Conservation (phyloP, 2,113 vertebrate species). For the human (Homo sapiens) region DNA sequence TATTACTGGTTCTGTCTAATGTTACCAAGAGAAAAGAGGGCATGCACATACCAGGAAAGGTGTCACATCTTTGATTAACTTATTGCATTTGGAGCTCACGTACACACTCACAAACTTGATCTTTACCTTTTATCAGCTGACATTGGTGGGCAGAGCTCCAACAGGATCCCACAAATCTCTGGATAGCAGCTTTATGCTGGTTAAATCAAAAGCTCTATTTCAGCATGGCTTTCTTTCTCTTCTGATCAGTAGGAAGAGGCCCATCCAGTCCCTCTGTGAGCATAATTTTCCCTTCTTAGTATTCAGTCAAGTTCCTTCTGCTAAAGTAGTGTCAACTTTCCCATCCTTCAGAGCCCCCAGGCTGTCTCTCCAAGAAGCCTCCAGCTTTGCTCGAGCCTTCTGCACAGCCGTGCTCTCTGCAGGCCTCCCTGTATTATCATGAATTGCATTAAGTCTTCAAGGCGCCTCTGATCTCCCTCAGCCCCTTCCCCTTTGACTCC, state of each 20-base stretch:
- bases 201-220: background rate
- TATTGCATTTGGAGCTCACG: background rate
- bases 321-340: slow-evolving; percentile 25
- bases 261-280: background rate
- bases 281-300: background rate
- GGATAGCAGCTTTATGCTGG: background rate
- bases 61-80: background rate
- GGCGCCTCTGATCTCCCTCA: background rate
- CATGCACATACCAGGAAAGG: background rate
- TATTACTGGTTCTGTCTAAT: background rate
- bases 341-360: background rate
- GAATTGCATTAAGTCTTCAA: slow-evolving; percentile 43
- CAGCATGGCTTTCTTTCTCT: background rate
- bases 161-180: background rate
- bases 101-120: background rate
- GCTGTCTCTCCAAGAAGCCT: slow-evolving; percentile 42
- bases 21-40: background rate
- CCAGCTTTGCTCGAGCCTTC: background rate
- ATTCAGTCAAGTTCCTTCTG: background rate
- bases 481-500: background rate
- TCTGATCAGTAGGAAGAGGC: background rate
- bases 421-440: slow-evolving; percentile 14
- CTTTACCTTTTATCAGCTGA: background rate
- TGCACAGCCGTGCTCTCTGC: background rate
- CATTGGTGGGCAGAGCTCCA: background rate